Conservation (phyloP, 1,140 invertebrate genomes). For the Acromyrmex heyeri region DNA sequence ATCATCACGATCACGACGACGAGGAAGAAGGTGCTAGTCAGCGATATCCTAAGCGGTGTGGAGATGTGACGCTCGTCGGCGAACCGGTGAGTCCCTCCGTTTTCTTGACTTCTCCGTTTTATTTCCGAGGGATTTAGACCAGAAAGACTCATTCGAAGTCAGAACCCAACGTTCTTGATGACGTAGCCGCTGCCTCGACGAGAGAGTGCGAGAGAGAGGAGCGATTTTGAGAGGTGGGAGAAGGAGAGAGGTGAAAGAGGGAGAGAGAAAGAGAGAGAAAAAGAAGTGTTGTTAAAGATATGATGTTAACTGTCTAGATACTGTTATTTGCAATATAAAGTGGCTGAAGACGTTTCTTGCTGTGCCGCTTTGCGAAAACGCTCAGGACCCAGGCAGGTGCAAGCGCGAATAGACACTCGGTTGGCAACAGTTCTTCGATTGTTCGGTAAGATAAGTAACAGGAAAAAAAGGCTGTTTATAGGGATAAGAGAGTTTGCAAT, state of each 20-base stretch:
- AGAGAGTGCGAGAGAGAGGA: conserved; percentile 21
- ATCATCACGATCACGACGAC: conserved; percentile 35
- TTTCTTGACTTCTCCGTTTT: neutral
- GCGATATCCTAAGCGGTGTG: conserved; percentile 14
- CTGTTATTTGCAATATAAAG: conserved; percentile 38
- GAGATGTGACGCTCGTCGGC: conserved; percentile 68
- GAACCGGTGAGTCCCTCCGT: conserved; percentile 56
- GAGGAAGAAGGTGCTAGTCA: conserved; percentile 31
- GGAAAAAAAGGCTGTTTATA: conserved; percentile 1
- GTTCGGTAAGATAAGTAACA: conserved; percentile 20
- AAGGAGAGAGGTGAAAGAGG: neutral
- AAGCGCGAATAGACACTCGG: conserved; percentile 9
- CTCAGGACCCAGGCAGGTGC: neutral
- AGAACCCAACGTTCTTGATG: neutral
- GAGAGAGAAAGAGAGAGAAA: conserved; percentile 12
- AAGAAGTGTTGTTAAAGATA: conserved; percentile 33
- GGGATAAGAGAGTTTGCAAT: neutral
- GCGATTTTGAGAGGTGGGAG: conserved; percentile 21
- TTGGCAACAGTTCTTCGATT: conserved; percentile 45
- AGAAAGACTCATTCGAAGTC: neutral
- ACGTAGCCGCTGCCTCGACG: conserved; percentile 12
- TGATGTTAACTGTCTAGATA: conserved; percentile 24
- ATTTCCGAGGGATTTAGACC: neutral
- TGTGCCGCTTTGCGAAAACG: neutral
- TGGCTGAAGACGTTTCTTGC: neutral